Percentiles rank a stretch among this genome's conserved stretches.
Conservation (phyloP, 2,797 vertebrate species). For the Buphagus erythrorhynchus region DNA sequence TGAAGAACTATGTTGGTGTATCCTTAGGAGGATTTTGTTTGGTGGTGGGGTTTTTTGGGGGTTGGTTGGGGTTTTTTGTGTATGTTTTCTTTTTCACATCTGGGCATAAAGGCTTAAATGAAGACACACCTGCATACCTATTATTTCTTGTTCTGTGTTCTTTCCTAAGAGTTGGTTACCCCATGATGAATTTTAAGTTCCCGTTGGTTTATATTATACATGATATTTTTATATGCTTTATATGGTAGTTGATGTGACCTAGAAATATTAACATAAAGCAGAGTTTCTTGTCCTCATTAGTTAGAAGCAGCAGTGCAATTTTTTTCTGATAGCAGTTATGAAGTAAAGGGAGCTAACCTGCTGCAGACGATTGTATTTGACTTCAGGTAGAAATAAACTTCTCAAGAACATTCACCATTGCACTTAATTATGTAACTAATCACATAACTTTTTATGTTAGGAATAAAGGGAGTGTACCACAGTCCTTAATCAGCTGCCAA, state of each 20-base stretch:
- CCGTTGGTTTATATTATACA: not conserved
- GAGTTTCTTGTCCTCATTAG: not conserved
- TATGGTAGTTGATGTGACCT: not conserved
- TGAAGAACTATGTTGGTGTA: not conserved
- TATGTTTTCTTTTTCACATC: not conserved
- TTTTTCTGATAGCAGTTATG: not conserved
- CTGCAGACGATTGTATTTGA: not conserved
- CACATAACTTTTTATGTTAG: constrained; percentile 69
- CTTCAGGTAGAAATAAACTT: not conserved
- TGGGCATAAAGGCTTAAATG: not conserved
- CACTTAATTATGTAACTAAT: not conserved
- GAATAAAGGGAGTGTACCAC: constrained; percentile 84
- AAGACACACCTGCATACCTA: not conserved
- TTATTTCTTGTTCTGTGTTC: not conserved
- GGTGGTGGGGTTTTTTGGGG: not conserved
- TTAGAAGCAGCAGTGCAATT: not conserved
- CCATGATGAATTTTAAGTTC: not conserved
- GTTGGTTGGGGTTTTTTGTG: not conserved
- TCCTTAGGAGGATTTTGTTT: not conserved
- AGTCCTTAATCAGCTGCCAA: constrained; percentile 84
- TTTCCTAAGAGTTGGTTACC: not conserved
- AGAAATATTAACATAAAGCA: not conserved
- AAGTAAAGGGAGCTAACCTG: not conserved
- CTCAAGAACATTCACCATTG: not conserved
- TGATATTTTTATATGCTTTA: not conserved